Conservation (phyloP, 2,113 vertebrate species). For the Marmota monax region DNA sequence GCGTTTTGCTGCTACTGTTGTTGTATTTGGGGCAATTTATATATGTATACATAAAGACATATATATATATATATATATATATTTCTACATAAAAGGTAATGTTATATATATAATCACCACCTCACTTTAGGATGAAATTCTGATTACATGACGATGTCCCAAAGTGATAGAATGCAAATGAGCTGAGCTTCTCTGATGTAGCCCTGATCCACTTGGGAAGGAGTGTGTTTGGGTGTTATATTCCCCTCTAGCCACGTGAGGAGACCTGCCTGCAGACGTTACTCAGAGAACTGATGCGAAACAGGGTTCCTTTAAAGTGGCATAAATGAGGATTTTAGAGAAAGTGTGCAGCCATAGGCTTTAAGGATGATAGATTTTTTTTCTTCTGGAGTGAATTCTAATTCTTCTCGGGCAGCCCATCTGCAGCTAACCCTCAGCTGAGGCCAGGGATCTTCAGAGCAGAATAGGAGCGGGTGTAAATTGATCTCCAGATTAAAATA, state of each 20-base stretch:
- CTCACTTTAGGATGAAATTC: slow-evolving; percentile 34
- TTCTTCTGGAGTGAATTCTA: slow-evolving; percentile 6
- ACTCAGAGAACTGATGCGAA: neutral
- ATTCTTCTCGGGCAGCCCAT: neutral
- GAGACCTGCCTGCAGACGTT: slow-evolving; percentile 10
- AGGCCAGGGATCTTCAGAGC: slow-evolving; percentile 23
- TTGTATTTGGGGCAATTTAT: too few species aligned
- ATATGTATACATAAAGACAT: too few species aligned
- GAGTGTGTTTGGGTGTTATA: neutral
- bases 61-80: too few species aligned
- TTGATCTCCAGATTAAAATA: slow-evolving; percentile 60
- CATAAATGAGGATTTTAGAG: slow-evolving; percentile 47
- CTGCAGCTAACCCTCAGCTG: neutral
- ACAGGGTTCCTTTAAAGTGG: slow-evolving; percentile 9
- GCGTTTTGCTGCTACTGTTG: neutral
- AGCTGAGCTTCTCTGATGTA: neutral
- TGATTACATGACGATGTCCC: slow-evolving; percentile 39
- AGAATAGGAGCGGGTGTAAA: slow-evolving; percentile 31
- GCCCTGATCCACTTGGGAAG: neutral
- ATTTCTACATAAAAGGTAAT: neutral
- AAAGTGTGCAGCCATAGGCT: neutral
- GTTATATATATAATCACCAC: neutral
- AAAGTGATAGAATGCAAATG: neutral
- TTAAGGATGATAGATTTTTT: neutral
- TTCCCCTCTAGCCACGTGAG: neutral